Conservation (phyloP, 2,797 vertebrate species). For the Dermochelys coriacea region DNA sequence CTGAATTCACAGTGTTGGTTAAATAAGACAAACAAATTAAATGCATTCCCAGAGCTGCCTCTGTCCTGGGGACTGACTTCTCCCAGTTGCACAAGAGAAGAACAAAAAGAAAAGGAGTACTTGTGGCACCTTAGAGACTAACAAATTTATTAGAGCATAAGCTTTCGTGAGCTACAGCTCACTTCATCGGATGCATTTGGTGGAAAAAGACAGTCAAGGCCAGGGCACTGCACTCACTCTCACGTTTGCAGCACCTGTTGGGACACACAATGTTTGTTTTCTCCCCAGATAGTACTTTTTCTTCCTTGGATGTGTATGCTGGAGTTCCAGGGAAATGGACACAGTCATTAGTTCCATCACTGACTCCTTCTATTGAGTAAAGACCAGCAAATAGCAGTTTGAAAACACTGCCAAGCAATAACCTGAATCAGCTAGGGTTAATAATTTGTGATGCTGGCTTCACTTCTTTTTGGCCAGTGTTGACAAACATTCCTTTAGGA, state of each 20-base stretch:
- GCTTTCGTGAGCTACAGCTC: too few species aligned
- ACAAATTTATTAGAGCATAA: too few species aligned
- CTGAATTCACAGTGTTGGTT: fast-evolving
- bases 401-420: background rate
- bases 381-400: too few species aligned
- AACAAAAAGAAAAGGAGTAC: too few species aligned
- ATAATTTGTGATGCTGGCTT: fast-evolving
- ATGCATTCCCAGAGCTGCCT: background rate
- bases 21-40: background rate
- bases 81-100: background rate
- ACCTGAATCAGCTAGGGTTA: fast-evolving
- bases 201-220: too few species aligned
- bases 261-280: background rate
- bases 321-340: fast-evolving
- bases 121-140: too few species aligned
- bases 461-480: fast-evolving
- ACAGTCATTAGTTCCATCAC: background rate
- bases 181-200: too few species aligned
- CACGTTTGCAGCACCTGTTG: fast-evolving
- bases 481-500: background rate
- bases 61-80: fast-evolving
- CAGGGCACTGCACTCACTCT: background rate
- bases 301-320: fast-evolving
- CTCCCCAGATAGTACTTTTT: fast-evolving
- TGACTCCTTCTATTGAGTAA: background rate